These are phyloP conservation scores for Therioaphis trifolii DNA, from an alignment of 2,888 invertebrate species.

Conservation along the genomic window DNA sequence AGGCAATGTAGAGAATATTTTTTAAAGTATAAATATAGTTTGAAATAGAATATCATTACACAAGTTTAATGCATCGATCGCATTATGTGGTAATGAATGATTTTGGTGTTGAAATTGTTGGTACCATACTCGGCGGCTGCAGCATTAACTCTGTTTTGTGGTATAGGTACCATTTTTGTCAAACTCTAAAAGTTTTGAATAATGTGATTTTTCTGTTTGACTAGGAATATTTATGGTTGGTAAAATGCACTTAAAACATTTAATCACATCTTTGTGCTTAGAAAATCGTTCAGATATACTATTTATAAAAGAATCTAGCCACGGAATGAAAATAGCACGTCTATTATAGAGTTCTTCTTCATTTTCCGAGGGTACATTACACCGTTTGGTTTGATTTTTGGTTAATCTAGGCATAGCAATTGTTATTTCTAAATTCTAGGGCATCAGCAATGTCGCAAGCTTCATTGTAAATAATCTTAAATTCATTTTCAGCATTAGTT, in stretches of 20 bases:
- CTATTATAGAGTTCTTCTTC: too few species aligned
- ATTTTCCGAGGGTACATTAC: not conserved
- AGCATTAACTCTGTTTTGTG: not conserved
- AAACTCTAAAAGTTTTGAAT: not conserved
- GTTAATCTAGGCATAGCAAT: too few species aligned
- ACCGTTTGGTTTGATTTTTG: not conserved
- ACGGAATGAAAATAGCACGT: too few species aligned
- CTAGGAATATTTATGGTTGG: too few species aligned
- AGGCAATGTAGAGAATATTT: constrained; percentile 23
- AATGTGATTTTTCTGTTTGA: too few species aligned
- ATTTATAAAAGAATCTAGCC: not conserved
- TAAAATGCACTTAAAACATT: not conserved
- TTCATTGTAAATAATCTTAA: not conserved
- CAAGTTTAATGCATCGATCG: too few species aligned
- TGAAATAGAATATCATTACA: constrained; percentile 1
- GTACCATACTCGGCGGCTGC: not conserved
- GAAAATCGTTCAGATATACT: not conserved
- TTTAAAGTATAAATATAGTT: constrained; percentile 12
- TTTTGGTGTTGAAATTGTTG: too few species aligned
- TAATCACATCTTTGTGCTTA: not conserved
- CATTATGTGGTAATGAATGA: too few species aligned
- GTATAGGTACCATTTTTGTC: not conserved
- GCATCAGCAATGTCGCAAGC: not conserved
- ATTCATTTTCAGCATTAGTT: not conserved
- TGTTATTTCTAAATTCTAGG: too few species aligned